Base-by-base conservation (phyloP, 2,888 invertebrate species). In the Tromatobia lineatoria region DNA sequence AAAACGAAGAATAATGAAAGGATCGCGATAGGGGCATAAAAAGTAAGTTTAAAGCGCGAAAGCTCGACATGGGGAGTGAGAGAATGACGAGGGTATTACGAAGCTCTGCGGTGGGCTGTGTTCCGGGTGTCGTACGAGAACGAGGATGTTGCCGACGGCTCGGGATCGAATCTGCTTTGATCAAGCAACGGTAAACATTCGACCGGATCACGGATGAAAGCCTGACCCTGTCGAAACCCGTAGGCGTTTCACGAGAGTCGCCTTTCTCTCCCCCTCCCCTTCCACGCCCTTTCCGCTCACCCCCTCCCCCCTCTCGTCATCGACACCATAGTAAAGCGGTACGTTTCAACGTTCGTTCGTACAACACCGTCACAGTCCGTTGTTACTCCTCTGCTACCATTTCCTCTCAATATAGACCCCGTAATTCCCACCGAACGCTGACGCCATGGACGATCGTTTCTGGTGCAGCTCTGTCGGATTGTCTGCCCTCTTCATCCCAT, bases 181-280 rank as follows among this genome's bases (percentile, higher is more conserved):
- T 90, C 90, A 91, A 88, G 89, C 85, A 90, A 85, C 89, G 90
- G 91, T 91, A 91, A 91, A 91, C 89, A 91, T 90, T 89, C 88
- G 85, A 82, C 89, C 87, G 86, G 89, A 88, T 90, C 89, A 90
- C 89, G 90, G 90, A 89, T 91, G 91, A 91, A 88, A 91, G 90
- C 88, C 82, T 86, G 88, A 82, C 86, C 87, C 85, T 87, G 86
- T 87, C 82, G 78, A 80, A 79, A 81, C 67, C 67, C 74, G 66
- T 67, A 59, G 74, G 61, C 50, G 67, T 13, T 67, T 50, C 57
- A 78, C 50, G 59, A 78, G 71, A 29, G 54, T 54, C 74, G 20
- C 67, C 29, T 67, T 67, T 71, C 64, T 18, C 54, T 3, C 18
- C 64, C 54, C 66, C 45, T 47, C 20, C 57, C 50, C 45, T 57